These are phyloP conservation scores for Spheniscus humboldti DNA, from an alignment of 2,797 vertebrate genomes.

Conservation along the genomic window DNA sequence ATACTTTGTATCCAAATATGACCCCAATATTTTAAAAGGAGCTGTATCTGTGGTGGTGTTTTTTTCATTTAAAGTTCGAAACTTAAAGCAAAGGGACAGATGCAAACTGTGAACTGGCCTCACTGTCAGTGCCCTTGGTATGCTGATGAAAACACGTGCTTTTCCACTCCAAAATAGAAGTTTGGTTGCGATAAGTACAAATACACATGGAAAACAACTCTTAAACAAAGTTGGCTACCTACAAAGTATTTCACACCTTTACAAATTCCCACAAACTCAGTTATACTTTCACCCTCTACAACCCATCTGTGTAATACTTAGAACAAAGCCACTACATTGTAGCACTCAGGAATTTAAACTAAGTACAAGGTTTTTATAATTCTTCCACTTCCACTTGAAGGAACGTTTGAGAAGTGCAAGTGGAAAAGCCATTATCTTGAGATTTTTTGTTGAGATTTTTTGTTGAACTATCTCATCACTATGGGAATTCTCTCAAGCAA, in stretches of 20 bases:
- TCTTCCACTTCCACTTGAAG: not conserved
- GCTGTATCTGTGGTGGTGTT: not conserved
- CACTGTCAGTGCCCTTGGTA: not conserved
- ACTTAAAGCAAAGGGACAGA: not conserved
- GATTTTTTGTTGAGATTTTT: not conserved
- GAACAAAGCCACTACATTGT: not conserved
- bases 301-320: rapidly evolving
- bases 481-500: not conserved
- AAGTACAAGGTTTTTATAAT: not conserved
- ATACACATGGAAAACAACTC: not conserved
- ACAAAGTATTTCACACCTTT: not conserved
- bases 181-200: rapidly evolving
- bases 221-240: not conserved
- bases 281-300: not conserved
- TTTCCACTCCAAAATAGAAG: not conserved
- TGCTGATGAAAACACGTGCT: rapidly evolving
- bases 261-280: not conserved
- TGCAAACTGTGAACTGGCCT: not conserved
- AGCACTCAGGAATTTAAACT: not conserved
- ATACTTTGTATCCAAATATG: not conserved
- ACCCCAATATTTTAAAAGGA: not conserved
- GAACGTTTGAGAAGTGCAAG: not conserved
- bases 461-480: not conserved
- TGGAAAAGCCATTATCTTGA: not conserved
- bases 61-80: not conserved